A percentile compares a stretch with the other conserved stretches of the same genome.
phyloP scores from a whole-genome alignment of 2,888 invertebrate genomes.

The Protula sp. region DNA sequence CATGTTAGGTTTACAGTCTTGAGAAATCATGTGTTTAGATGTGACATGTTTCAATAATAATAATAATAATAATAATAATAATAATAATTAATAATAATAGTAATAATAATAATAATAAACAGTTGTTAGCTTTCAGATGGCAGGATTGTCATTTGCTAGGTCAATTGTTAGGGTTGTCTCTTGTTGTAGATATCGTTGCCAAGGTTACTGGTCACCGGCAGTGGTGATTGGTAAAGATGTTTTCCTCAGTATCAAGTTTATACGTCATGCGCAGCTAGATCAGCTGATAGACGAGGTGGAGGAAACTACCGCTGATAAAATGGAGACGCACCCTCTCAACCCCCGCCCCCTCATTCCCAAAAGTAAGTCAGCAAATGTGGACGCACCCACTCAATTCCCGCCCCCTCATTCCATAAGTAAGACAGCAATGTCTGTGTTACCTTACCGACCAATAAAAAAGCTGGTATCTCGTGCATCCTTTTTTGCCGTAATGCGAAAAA shows the following conservation, averaged over 20 bases:
- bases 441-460: too few relatives aligned
- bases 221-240: constrained; percentile 43
- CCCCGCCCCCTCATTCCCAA: constrained; percentile 6
- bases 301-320: constrained; percentile 25
- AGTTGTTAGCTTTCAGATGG: too few relatives aligned
- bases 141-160: too few relatives aligned
- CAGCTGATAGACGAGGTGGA: constrained; percentile 41
- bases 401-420: neutral
- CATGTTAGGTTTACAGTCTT: too few relatives aligned
- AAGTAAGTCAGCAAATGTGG: neutral
- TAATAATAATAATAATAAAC: too few relatives aligned
- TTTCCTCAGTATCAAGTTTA: constrained; percentile 29
- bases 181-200: constrained; percentile 15
- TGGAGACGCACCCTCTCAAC: constrained; percentile 30
- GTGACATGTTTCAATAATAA: too few relatives aligned
- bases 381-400: neutral
- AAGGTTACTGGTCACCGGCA: constrained; percentile 37
- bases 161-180: too few relatives aligned
- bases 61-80: too few relatives aligned
- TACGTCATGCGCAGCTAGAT: constrained; percentile 44
- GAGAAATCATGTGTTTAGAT: neutral
- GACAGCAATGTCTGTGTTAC: too few relatives aligned
- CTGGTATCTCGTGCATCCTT: too few relatives aligned
- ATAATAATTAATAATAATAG: too few relatives aligned
- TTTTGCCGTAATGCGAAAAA: too few relatives aligned